phyloP scores from a whole-genome alignment of 2,888 invertebrate species.

The Rhagonycha fulva region DNA sequence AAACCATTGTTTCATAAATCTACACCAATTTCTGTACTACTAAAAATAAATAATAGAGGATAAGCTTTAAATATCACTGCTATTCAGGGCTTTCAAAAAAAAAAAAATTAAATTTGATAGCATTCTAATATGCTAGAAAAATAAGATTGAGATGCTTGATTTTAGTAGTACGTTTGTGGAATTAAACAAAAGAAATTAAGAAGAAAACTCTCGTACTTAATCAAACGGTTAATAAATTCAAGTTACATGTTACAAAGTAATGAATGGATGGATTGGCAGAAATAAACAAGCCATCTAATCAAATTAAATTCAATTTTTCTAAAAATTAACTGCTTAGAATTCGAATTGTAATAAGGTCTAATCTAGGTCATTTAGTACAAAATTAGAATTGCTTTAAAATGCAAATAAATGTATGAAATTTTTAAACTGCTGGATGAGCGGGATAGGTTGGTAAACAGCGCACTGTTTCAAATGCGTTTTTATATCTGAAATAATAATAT shows the following conservation, averaged over 20 bases:
- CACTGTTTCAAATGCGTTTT: not conserved
- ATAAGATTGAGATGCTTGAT: too few species aligned
- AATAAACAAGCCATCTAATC: not conserved
- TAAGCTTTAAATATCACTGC: too few species aligned
- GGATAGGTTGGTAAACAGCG: not conserved
- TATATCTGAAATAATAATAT: not conserved
- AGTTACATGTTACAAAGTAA: too few species aligned
- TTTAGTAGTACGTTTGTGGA: too few species aligned
- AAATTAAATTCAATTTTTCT: not conserved
- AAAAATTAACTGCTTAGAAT: not conserved
- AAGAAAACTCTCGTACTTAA: not conserved
- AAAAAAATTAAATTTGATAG: too few species aligned
- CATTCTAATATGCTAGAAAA: too few species aligned
- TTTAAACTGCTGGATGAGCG: not conserved
- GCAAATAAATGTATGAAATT: not conserved
- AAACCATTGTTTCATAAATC: too few species aligned
- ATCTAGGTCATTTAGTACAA: not conserved
- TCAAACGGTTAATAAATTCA: not conserved
- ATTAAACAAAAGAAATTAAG: not conserved
- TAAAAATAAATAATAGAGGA: too few species aligned
- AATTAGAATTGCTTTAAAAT: not conserved
- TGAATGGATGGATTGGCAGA: too few species aligned
- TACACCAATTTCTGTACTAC: too few species aligned
- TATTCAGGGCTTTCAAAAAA: too few species aligned
- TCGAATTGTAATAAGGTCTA: too few species aligned